Percentiles rank a stretch among this genome's conserved stretches.
Evolutionary conservation across 2,888 invertebrate genomes (phyloP).

Genomic region (Tipula confusa): DNA sequence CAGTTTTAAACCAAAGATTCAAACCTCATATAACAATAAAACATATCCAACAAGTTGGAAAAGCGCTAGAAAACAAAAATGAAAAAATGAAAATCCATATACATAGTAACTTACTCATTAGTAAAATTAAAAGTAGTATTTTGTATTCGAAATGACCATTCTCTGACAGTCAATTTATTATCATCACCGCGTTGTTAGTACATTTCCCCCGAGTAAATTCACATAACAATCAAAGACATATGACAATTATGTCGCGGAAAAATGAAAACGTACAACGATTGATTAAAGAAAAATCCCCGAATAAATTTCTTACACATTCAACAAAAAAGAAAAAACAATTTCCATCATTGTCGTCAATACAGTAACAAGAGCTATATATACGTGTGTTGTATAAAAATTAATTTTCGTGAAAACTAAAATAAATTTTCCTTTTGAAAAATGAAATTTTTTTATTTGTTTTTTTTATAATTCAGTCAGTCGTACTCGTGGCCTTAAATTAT

Average conservation of each 20-base stretch:
- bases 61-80: neutral
- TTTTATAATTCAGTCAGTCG: neutral
- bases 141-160: neutral
- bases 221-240: no score
- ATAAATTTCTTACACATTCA: no score
- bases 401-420: conserved; percentile 8
- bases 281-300: no score
- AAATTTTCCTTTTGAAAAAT: conserved; percentile 25
- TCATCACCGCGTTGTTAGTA: neutral
- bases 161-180: neutral
- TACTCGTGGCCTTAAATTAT: conserved; percentile 16
- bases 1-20: neutral
- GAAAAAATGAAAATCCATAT: neutral
- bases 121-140: neutral
- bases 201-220: neutral
- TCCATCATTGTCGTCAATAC: no score
- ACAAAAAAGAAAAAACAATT: no score
- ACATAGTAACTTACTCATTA: neutral
- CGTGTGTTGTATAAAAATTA: neutral
- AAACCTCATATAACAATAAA: neutral
- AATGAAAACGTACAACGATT: no score
- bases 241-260: no score
- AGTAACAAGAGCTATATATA: no score
- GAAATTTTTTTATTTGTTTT: neutral
- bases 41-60: neutral